Evolutionary conservation across 2,888 invertebrate species (phyloP), one percentile per base, ranked within the genome.

Genomic region (Steinernema carpocapsae): DNA sequence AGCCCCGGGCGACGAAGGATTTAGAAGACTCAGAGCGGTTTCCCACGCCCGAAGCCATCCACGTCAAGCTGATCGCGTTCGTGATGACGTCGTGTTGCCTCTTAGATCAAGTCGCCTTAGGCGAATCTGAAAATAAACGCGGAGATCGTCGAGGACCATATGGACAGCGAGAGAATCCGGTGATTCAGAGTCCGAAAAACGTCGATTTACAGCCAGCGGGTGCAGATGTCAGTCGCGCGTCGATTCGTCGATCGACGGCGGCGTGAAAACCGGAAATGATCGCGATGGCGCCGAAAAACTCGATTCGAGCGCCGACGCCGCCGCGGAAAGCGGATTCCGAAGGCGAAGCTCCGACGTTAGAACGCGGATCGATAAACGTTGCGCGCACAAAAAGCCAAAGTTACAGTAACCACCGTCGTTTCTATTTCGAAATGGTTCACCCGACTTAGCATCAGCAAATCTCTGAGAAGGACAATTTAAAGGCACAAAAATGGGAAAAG

Each of bases 1-100:
- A 77, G 19, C 73, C 70, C 7, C 77, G 76, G 6, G 73, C 59
- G 22, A 77, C 32, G 24, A 77, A 73, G 3, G 56, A 56, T 19
- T 56, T 56, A n/a, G n/a, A n/a, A 14, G 56, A 56, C 14, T 56
- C 26, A 3, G 56, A 56, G 14, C 26, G 56, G 56, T 56, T 56
- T 14, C 56, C 56, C 14, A 10, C 17, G 56, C 56, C 56, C 24
- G 56, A 56, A 10, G 56, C 56, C 56, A 56, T 56, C 56, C 56
- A 56, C 56, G 56, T 19, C 6, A 56, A 26, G 26, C 56, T 56
- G 56, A 26, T 56, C 17, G 24, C 56, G 56, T 56, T 56, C 56
- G 56, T 56, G 6, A 24, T 56, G 56, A 12, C 48, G n/a, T 17
- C 48, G 48, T n/a, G n/a, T 48, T 48, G 48, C n/a, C 48, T 19